Evolutionary conservation across 2,113 vertebrate genomes (phyloP), one percentile per base, ranked within the genome.

Genomic region (Ailuropoda melanoleuca): DNA sequence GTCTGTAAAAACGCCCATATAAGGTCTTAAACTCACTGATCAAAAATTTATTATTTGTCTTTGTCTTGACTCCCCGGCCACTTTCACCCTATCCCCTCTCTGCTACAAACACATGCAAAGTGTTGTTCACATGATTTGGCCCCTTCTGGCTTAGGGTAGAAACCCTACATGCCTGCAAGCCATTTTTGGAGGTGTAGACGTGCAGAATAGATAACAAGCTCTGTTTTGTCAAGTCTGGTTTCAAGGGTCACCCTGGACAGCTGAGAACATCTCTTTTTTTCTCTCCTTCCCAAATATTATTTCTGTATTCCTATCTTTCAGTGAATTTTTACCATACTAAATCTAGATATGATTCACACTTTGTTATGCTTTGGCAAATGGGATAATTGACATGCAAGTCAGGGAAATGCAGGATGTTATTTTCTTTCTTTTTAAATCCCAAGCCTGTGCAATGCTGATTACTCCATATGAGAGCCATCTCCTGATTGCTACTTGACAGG

Each of bases 341-440:
- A 85, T 97, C 29, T 46, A 82, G 37, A 85, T 80, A 88, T 43
- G 64, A 90, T 74, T 94, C 29, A 17, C 26, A 85, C 80, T 96
- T 95, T 92, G 90, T 82, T 93, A 88, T 95, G 34, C 46, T 86
- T 96, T 72, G 34, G 23, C 19, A 88, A 96, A 89, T 43, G n/a
- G 77, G 39, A 77, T 83, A 43, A 72, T 18, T 93, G 60, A 48
- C 68, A 94, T 39, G 11, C 50, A 92, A 84, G 60, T 75, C 55
- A 93, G n/a, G n/a, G 58, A 85, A 66, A 87, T 56, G 39, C 23
- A 77, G 77, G n/a, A 72, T 72, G 48, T 62, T 89, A 55, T 62
- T 66, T 43, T 90, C 83, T 64, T 84, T 93, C 56, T 55, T 93
- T 84, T 72, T 90, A 88, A 93, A 80, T 48, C 68, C 39, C 75